phyloP scores from a whole-genome alignment of 2,113 vertebrate species.

The Corythoichthys haematopterus region DNA sequence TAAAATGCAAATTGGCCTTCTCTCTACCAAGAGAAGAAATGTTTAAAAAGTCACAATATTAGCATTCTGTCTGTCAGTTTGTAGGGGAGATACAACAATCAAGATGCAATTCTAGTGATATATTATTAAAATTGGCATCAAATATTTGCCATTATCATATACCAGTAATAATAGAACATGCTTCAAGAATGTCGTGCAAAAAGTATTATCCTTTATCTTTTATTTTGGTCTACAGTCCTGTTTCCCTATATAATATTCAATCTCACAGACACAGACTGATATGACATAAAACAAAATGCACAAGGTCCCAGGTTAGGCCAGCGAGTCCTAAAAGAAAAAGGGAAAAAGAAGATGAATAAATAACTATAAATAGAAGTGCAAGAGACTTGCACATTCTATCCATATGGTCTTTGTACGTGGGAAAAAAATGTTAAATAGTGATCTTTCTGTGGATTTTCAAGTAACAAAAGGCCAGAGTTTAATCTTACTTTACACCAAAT shows the following conservation, averaged over 20 bases:
- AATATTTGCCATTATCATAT: background rate
- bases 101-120: background rate
- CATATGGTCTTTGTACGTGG: too few relatives aligned
- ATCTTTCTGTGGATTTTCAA: constrained; percentile 13
- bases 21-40: background rate
- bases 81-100: background rate
- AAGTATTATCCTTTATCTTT: constrained; percentile 19
- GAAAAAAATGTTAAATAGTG: background rate
- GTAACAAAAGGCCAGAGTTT: constrained; percentile 7
- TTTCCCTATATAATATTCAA: constrained; percentile 9
- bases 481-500: constrained; percentile 5
- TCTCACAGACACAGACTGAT: background rate
- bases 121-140: constrained; percentile 1
- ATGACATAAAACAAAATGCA: too few relatives aligned
- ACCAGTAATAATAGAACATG: background rate
- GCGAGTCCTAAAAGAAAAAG: too few relatives aligned
- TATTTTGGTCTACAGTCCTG: background rate
- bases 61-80: background rate
- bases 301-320: too few relatives aligned
- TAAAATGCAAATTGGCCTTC: background rate
- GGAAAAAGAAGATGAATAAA: background rate
- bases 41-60: background rate
- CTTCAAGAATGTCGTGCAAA: background rate
- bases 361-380: background rate
- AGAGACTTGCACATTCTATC: too few relatives aligned